These are phyloP conservation scores for Torymus texanus DNA, from an alignment of 2,888 invertebrate species.

Conservation along the genomic window DNA sequence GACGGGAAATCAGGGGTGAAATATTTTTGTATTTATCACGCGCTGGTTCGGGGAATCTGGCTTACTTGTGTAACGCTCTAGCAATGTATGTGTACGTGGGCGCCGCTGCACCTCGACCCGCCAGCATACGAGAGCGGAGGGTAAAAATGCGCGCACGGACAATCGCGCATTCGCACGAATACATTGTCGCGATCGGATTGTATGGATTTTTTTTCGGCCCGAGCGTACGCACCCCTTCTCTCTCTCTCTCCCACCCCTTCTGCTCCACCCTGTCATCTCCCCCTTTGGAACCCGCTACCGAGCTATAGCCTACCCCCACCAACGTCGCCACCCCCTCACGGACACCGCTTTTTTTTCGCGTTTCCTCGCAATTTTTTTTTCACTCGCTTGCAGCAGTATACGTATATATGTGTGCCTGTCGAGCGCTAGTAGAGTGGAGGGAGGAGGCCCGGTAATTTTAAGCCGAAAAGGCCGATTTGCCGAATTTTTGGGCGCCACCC, in stretches of 20 bases:
- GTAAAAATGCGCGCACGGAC: slow-evolving; percentile 69
- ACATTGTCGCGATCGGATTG: slow-evolving; percentile 75
- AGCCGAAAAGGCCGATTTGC: slow-evolving; percentile 43
- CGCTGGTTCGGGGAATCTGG: slow-evolving; percentile 67
- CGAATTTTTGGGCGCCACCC: slow-evolving; percentile 35
- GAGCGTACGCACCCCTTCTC: slow-evolving; percentile 65
- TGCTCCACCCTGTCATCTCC: slow-evolving; percentile 8
- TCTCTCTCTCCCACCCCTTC: slow-evolving; percentile 52
- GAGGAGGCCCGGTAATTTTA: slow-evolving; percentile 31
- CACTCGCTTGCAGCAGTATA: slow-evolving; percentile 1
- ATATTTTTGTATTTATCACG: slow-evolving; percentile 72
- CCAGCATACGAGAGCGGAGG: slow-evolving; percentile 32
- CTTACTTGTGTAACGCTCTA: slow-evolving; percentile 64
- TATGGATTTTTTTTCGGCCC: slow-evolving; percentile 74
- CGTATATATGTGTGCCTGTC: background rate
- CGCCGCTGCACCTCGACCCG: slow-evolving; percentile 22
- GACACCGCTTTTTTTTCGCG: slow-evolving; percentile 43
- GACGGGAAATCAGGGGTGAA: slow-evolving; percentile 53
- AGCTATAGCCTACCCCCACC: slow-evolving; percentile 31
- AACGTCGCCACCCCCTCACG: slow-evolving; percentile 1
- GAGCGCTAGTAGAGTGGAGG: background rate
- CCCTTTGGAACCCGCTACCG: slow-evolving; percentile 42
- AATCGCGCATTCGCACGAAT: slow-evolving; percentile 73
- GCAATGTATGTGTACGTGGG: background rate
- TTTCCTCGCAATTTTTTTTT: slow-evolving; percentile 9